Percentiles rank a stretch among this genome's conserved stretches.
phyloP scores from a whole-genome alignment of 2,888 invertebrate genomes.

The Drosophila ustulata region DNA sequence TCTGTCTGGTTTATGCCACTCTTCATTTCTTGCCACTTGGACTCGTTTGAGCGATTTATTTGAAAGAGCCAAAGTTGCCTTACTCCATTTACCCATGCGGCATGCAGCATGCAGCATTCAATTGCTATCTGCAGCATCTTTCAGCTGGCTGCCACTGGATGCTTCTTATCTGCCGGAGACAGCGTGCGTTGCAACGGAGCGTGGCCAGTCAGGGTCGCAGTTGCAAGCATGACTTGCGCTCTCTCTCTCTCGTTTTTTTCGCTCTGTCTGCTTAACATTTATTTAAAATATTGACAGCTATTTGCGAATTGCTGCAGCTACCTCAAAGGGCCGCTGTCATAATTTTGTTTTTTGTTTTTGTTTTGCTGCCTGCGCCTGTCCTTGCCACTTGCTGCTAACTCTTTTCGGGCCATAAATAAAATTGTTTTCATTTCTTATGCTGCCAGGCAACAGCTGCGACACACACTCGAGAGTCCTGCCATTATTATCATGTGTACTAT shows the following conservation, averaged over 20 bases:
- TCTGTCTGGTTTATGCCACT: conserved; percentile 57
- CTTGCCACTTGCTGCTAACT: conserved; percentile 39
- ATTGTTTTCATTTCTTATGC: conserved; percentile 30
- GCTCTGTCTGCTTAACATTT: conserved; percentile 33
- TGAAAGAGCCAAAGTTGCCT: conserved; percentile 31
- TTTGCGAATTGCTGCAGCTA: conserved; percentile 73
- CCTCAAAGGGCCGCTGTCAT: conserved; percentile 55
- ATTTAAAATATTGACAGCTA: conserved; percentile 80
- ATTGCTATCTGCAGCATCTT: conserved; percentile 52
- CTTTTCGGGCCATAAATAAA: conserved; percentile 58
- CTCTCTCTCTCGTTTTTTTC: background rate
- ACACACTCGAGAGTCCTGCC: conserved; percentile 17
- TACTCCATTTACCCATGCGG: conserved; percentile 21
- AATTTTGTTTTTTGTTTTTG: conserved; percentile 32
- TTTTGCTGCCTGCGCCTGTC: conserved; percentile 2
- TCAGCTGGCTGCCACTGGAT: conserved; percentile 35
- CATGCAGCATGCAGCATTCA: conserved; percentile 8
- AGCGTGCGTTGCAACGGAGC: conserved; percentile 57
- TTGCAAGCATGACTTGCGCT: conserved; percentile 41
- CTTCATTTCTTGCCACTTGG: conserved; percentile 52
- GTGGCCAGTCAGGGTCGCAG: conserved; percentile 54
- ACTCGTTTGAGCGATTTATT: conserved; percentile 62
- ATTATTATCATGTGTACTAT: conserved; percentile 39
- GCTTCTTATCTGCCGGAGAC: conserved; percentile 72
- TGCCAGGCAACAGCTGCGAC: conserved; percentile 43